Evolutionary conservation across 2,113 vertebrate species (phyloP).

Genomic region (Hepsetus odoe): DNA sequence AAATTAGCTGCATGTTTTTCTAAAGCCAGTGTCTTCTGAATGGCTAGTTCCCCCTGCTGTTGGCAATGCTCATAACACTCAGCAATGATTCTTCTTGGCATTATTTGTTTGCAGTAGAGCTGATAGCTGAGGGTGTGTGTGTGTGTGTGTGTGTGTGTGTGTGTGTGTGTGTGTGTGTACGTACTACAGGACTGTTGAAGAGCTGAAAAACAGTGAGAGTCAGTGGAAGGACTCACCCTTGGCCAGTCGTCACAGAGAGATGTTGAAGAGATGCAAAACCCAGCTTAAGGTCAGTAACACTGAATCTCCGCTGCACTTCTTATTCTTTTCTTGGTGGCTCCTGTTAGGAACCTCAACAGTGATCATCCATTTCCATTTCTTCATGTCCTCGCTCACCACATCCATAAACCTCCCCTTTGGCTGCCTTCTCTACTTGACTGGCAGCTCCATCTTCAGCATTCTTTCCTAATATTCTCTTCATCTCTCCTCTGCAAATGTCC

Average conservation of each 20-base stretch:
- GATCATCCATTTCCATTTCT: too few relatives aligned
- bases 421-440: too few relatives aligned
- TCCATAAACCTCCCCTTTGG: too few relatives aligned
- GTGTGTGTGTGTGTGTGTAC: conserved; percentile 19
- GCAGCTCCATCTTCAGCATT: too few relatives aligned
- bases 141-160: neutral
- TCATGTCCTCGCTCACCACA: too few relatives aligned
- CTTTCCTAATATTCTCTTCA: too few relatives aligned
- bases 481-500: too few relatives aligned
- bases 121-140: neutral
- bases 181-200: conserved; percentile 89
- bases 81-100: conserved; percentile 8
- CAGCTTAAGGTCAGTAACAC: conserved; percentile 90
- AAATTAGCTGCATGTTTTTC: neutral
- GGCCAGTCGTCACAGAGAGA: conserved; percentile 92
- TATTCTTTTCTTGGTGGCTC: too few relatives aligned
- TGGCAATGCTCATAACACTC: conserved; percentile 12
- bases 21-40: neutral
- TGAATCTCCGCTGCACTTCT: neutral
- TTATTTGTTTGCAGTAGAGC: neutral
- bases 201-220: conserved; percentile 95
- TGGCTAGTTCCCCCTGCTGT: conserved; percentile 37
- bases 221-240: conserved; percentile 98
- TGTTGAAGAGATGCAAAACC: conserved; percentile 98
- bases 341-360: too few relatives aligned